Evolutionary conservation across 2,888 invertebrate species (phyloP).

Genomic region (Himalopsyche japonica): DNA sequence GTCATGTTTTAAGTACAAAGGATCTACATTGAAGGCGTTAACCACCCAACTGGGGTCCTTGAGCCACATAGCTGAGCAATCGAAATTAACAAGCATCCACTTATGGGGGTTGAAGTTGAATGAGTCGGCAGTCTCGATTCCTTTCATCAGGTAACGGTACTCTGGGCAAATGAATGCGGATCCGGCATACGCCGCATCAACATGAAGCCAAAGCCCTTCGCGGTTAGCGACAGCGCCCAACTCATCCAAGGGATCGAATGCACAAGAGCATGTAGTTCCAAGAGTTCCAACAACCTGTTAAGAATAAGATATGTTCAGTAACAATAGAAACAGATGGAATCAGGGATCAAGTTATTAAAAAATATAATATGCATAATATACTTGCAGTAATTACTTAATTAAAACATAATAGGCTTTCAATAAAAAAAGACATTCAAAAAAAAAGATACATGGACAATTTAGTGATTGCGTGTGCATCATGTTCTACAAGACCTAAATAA

Average conservation of each 20-base stretch:
- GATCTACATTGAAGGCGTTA: slow-evolving; percentile 96
- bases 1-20: slow-evolving; percentile 93
- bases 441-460: no score
- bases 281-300: slow-evolving; percentile 80
- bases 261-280: slow-evolving; percentile 95
- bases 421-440: no score
- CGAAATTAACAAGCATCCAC: slow-evolving; percentile 99
- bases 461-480: no score
- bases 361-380: no score
- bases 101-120: slow-evolving; percentile 99
- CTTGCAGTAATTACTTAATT: no score
- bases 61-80: slow-evolving; percentile 98
- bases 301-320: slow-evolving; percentile 29
- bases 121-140: slow-evolving; percentile 87
- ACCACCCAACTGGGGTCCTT: slow-evolving; percentile 88
- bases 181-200: slow-evolving; percentile 97
- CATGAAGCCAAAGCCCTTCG: slow-evolving; percentile 87
- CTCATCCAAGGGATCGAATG: slow-evolving; percentile 89
- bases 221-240: slow-evolving; percentile 84
- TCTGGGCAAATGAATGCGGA: slow-evolving; percentile 97
- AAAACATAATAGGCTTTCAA: no score
- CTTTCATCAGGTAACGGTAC: slow-evolving; percentile 86
- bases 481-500: no score
- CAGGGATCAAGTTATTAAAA: no score
- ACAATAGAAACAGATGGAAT: no score